A percentile compares a stretch with the other conserved stretches of the same genome.
phyloP scores from a whole-genome alignment of 1,140 invertebrate species.

The Lepidostoma basale region DNA sequence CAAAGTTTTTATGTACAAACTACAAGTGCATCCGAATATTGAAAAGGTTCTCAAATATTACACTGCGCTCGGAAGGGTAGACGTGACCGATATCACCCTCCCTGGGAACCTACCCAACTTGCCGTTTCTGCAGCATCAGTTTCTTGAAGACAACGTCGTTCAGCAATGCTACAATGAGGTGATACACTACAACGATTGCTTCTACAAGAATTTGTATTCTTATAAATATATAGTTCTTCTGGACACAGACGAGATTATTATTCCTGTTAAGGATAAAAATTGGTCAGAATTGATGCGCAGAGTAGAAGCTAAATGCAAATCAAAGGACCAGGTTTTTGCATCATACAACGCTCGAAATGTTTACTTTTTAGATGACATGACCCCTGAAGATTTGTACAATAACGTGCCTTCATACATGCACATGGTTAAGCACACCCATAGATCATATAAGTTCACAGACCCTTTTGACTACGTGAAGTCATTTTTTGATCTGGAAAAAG shows the following conservation, averaged over 20 bases:
- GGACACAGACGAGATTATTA: slow-evolving; percentile 94
- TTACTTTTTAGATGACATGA: slow-evolving; percentile 1
- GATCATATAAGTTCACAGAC: background rate
- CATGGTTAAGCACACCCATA: background rate
- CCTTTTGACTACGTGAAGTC: slow-evolving; percentile 1
- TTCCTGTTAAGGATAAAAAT: slow-evolving; percentile 78
- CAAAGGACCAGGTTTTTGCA: slow-evolving; percentile 72
- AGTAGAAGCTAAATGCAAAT: slow-evolving; percentile 73
- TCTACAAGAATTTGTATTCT: slow-evolving; percentile 90
- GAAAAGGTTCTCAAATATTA: slow-evolving; percentile 87
- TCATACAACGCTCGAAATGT: slow-evolving; percentile 3
- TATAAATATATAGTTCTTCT: slow-evolving; percentile 90
- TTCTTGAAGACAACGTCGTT: slow-evolving; percentile 85
- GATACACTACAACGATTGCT: slow-evolving; percentile 95
- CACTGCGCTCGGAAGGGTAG: slow-evolving; percentile 73
- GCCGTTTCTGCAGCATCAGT: slow-evolving; percentile 85
- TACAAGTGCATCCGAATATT: slow-evolving; percentile 92
- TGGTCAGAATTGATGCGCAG: slow-evolving; percentile 84
- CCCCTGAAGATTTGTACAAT: background rate
- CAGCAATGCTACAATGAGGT: slow-evolving; percentile 93
- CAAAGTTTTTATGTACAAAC: slow-evolving; percentile 91
- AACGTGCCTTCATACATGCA: slow-evolving; percentile 5
- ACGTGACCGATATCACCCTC: slow-evolving; percentile 85
- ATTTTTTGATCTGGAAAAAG: background rate
- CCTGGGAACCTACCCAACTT: slow-evolving; percentile 91